Evolutionary conservation across 2,797 vertebrate species (phyloP), one percentile per base, ranked within the genome.

Genomic region (Crocidura indochinensis): DNA sequence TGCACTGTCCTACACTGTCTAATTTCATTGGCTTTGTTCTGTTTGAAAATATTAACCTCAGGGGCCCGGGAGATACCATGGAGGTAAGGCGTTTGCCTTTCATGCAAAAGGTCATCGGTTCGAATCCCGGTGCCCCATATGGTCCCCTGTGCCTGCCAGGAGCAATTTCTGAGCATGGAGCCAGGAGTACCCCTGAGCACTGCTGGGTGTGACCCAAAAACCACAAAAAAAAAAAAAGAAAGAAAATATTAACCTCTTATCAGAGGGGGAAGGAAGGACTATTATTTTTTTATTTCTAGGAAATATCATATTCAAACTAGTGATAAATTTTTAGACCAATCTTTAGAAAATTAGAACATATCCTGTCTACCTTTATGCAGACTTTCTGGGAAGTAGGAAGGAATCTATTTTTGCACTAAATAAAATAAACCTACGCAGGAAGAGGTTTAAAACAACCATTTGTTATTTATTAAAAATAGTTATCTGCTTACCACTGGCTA

Each of bases 361-460:
- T 8, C 49, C 69, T 84, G 82, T 92, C 86, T 88, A 91, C 46
- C 60, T 81, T 92, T 77, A 85, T 81, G 89, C 65, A 56, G 84
- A 24, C 68, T 92, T 94, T 94, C 89, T 67, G 87, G 84, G 72
- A 69, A 24, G 31, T 82, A 62, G 51, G 83, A 83, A 94, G 76
- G 62, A 92, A 84, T 53, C 76, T 90, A 91, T 95, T 95, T 95
- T 94, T 95, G 87, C 82, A 87, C 47, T 90, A 96, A 94, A 96
- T 92, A 84, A 89, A 94, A 81, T 94, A 91, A 68, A 87, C 96
- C 87, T 94, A 94, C 91, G 81, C 91, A 91, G 85, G 51, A 85
- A 91, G 87, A 77, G 26, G 64, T 91, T 94, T 92, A 77, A 96
- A 96, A 88, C 74, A 60, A 60, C 71, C 86, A 90, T 79, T 91